These are phyloP conservation scores for Steinernema hermaphroditum DNA, from an alignment of 2,888 invertebrate genomes.

Conservation along the genomic window DNA sequence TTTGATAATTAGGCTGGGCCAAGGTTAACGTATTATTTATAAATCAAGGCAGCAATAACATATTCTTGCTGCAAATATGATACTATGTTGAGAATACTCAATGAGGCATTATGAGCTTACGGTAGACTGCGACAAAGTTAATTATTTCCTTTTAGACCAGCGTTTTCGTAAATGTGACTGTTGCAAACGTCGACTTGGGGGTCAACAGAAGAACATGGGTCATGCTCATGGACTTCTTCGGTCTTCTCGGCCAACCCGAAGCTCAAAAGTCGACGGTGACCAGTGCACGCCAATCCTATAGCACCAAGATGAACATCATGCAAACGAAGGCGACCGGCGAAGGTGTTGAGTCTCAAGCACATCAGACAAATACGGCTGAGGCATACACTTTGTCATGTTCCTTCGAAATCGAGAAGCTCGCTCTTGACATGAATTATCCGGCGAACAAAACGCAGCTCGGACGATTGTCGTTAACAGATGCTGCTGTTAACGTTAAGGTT, in stretches of 20 bases:
- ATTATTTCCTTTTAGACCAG: constrained; percentile 45
- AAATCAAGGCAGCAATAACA: no score
- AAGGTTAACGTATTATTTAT: no score
- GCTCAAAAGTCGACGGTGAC: not conserved
- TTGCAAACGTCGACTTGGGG: constrained; percentile 73
- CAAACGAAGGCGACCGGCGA: not conserved
- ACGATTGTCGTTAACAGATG: constrained; percentile 41
- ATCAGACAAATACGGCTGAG: not conserved
- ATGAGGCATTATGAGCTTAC: no score
- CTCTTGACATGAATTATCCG: constrained; percentile 57
- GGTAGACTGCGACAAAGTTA: not conserved
- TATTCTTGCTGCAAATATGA: no score
- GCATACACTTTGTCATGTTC: constrained; percentile 33
- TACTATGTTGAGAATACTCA: no score
- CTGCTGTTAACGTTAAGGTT: constrained; percentile 46
- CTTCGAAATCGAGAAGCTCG: constrained; percentile 36
- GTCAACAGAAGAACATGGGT: constrained; percentile 93
- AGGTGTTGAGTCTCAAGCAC: not conserved
- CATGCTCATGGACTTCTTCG: constrained; percentile 89
- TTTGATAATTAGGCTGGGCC: not conserved
- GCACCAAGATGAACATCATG: constrained; percentile 17
- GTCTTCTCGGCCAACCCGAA: constrained; percentile 67
- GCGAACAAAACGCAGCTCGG: constrained; percentile 52
- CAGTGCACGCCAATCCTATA: no score
- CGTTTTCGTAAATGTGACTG: constrained; percentile 45